Evolutionary conservation across 2,113 vertebrate species (phyloP).

Genomic region (Mormoops blainvillei): DNA sequence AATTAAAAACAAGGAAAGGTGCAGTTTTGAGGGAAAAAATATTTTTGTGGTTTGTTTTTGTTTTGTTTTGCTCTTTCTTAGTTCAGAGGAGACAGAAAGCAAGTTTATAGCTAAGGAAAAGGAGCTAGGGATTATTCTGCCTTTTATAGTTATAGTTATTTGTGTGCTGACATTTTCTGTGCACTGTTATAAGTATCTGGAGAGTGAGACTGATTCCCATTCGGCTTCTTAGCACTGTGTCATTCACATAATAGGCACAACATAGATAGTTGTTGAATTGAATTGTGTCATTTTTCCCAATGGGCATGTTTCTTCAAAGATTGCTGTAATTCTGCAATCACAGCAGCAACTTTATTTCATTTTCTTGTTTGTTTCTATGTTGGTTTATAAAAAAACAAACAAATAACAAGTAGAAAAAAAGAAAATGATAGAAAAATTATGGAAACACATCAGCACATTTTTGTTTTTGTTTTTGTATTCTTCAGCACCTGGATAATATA

Average conservation of each 20-base stretch:
- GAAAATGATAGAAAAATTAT: background rate
- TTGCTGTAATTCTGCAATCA: slow-evolving; percentile 4
- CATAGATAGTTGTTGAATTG: slow-evolving; percentile 4
- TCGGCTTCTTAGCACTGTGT: background rate
- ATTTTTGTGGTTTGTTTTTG: background rate
- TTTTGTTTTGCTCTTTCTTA: background rate
- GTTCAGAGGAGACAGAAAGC: background rate
- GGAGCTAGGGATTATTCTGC: background rate
- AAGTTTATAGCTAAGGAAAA: background rate
- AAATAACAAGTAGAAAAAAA: background rate
- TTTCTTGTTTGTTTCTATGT: slow-evolving; percentile 23
- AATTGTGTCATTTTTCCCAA: background rate
- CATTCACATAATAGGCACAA: background rate
- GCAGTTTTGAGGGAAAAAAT: background rate
- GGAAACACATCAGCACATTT: background rate
- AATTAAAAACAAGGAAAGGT: background rate
- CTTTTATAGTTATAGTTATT: background rate
- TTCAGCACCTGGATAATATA: background rate
- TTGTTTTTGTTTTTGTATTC: background rate
- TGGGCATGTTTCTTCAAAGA: slow-evolving; percentile 30
- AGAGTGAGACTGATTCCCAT: background rate
- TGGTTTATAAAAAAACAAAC: background rate
- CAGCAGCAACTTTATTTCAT: slow-evolving; percentile 32
- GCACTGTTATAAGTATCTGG: background rate
- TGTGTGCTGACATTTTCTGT: background rate